Conservation (phyloP, 30 jellyfish, hydroid and myxozoan species). For the Rhopilema esculentum region DNA sequence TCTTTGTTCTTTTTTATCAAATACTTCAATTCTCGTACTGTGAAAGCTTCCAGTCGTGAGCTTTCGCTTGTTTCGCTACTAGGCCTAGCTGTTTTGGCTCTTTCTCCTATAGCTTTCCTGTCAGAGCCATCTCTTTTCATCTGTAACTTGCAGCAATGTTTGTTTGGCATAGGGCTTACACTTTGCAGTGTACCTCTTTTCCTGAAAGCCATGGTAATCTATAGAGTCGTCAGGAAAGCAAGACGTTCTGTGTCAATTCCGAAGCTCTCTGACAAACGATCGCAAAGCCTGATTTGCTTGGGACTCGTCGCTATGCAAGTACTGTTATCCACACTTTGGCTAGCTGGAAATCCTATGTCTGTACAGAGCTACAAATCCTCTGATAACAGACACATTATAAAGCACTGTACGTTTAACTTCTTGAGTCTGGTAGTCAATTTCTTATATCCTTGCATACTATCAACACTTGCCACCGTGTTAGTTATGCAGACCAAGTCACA, state of each 20-base stretch:
- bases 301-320: slow-evolving; percentile 51
- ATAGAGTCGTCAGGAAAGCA: slow-evolving; percentile 40
- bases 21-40: slow-evolving; percentile 22
- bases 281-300: slow-evolving; percentile 40
- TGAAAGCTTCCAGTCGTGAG: slow-evolving; percentile 65
- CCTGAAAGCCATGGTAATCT: slow-evolving; percentile 33
- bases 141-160: slow-evolving; percentile 49
- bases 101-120: slow-evolving; percentile 32
- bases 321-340: slow-evolving; percentile 50
- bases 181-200: slow-evolving; percentile 53
- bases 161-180: slow-evolving; percentile 30
- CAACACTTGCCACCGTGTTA: slow-evolving; percentile 23
- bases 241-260: slow-evolving; percentile 32
- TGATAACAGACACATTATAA: slow-evolving; percentile 9
- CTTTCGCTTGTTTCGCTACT: slow-evolving; percentile 37
- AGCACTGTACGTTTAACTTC: slow-evolving; percentile 32
- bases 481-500: slow-evolving; percentile 19
- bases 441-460: slow-evolving; percentile 26
- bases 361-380: slow-evolving; percentile 21
- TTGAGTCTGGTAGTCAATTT: slow-evolving; percentile 29
- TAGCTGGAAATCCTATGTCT: slow-evolving; percentile 41
- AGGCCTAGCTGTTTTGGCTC: slow-evolving; percentile 27
- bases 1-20: slow-evolving; percentile 4
- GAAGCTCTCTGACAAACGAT: slow-evolving; percentile 14
- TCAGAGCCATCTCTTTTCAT: slow-evolving; percentile 28